phyloP scores from a whole-genome alignment of 2,113 vertebrate species.

The Chrysemys picta region DNA sequence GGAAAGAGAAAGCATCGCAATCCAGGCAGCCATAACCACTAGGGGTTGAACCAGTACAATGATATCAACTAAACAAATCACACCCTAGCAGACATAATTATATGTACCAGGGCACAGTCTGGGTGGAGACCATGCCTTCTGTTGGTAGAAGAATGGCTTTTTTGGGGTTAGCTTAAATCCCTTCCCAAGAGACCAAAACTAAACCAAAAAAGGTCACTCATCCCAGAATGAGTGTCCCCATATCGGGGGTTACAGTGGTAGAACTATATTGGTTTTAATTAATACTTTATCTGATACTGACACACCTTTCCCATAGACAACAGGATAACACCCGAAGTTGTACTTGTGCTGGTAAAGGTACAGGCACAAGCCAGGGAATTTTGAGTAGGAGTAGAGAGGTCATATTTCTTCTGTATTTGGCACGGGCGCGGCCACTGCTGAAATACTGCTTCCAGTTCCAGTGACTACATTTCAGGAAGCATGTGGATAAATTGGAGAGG shows the following conservation, averaged over 20 bases:
- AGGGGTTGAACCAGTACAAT: neutral
- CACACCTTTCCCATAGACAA: neutral
- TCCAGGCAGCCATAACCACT: neutral
- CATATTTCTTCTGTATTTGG: neutral
- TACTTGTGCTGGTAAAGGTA: neutral
- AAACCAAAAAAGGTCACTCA: neutral
- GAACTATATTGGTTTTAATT: neutral
- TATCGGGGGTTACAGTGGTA: neutral
- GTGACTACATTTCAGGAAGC: neutral
- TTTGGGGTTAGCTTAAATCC: neutral
- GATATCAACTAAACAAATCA: neutral
- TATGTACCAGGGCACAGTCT: neutral
- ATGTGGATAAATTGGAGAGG: neutral
- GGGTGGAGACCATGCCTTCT: neutral
- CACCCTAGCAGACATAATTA: neutral
- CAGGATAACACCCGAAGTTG: neutral
- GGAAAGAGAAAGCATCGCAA: neutral
- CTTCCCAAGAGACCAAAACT: neutral
- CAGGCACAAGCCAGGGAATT: neutral
- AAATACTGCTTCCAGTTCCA: neutral
- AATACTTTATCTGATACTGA: neutral
- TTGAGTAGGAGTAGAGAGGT: neutral
- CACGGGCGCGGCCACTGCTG: neutral
- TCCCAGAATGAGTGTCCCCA: neutral
- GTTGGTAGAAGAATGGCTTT: neutral